Evolutionary conservation across 2,797 vertebrate species (phyloP).

Genomic region (Cynodonichthys magdalenae): DNA sequence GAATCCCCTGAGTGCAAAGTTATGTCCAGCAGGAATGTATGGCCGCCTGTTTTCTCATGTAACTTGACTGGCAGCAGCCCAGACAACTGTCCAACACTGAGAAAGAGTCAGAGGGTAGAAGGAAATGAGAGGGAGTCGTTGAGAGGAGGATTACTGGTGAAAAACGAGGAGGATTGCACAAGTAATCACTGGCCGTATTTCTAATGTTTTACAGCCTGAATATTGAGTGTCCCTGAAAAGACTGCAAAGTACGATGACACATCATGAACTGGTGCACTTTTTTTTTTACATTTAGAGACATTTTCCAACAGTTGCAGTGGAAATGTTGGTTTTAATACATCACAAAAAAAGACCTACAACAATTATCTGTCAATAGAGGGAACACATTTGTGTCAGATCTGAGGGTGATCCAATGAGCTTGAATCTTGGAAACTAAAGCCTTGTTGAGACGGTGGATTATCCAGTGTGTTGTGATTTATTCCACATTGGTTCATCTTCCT

Average conservation of each 20-base stretch:
- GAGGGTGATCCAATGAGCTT: not conserved
- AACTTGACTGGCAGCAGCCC: conserved; percentile 68
- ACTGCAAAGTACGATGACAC: not conserved
- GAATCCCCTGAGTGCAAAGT: conserved; percentile 71
- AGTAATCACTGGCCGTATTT: conserved; percentile 39
- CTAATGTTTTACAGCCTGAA: conserved; percentile 39
- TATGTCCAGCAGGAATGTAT: conserved; percentile 71
- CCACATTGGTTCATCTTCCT: not conserved
- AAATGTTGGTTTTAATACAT: too few species aligned
- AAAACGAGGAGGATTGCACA: conserved; percentile 30
- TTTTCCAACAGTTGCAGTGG: too few species aligned
- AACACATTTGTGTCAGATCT: too few species aligned
- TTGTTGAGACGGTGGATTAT: not conserved
- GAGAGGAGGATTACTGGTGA: conserved; percentile 31
- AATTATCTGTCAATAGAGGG: too few species aligned
- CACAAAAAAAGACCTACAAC: too few species aligned
- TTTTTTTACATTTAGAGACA: not conserved
- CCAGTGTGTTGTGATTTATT: not conserved
- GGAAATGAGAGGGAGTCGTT: conserved; percentile 45
- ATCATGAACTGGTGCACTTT: not conserved
- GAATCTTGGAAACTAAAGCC: not conserved
- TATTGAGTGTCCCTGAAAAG: conserved; percentile 1
- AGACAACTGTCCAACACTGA: conserved; percentile 57
- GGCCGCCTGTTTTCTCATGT: conserved; percentile 74
- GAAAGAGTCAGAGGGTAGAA: conserved; percentile 5